Base-by-base conservation (phyloP, 2,113 vertebrate genomes). In the Candoia aspera region DNA sequence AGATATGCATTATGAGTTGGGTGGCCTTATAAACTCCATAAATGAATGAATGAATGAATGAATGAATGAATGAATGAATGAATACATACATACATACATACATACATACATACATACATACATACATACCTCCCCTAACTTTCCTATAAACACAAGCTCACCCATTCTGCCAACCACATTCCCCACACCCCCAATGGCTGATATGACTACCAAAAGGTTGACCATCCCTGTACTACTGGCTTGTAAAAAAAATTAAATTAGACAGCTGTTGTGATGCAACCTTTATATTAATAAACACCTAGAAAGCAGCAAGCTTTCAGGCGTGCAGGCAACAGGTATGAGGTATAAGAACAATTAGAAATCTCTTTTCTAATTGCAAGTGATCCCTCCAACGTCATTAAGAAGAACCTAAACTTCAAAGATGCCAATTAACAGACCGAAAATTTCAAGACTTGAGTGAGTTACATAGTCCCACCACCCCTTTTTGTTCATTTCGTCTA, bases 381-480 rank as follows among this genome's bases (percentile, higher is more conserved):
- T 64, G 92, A 59, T 88, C 89, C 68, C 60, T 93, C 15, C 49
- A 62, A 24, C 85, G 79, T 53, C 90, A 26, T 64, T 24, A 91
- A 86, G 6, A 90, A 57, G 87, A 53, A 19, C 26, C 21, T 9
- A 91, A 90, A 13, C 33, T 92, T 86, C 90, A 1, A 26, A 29
- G 6, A 4, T 0, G 53, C 21, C 88, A 90, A 94, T 95, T 87
- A 90, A 90, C 15, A 87, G 89, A 89, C 0, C 53, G 46, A 90
- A 92, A 58, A 87, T 92, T 62, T 68, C 26, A 8, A 33, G 88
- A 88, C 90, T 94, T 79, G 90, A 92, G 2, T 92, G 88, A 93
- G 19, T 79, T 15, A 60, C 87, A 49, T 73, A 42, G 46, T 13
- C 15, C 49, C 53, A 2, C 26, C 4, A 4, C 57, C 23, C 26